phyloP scores from a whole-genome alignment of 2,113 vertebrate genomes.

The Atherinomorus stipes region DNA sequence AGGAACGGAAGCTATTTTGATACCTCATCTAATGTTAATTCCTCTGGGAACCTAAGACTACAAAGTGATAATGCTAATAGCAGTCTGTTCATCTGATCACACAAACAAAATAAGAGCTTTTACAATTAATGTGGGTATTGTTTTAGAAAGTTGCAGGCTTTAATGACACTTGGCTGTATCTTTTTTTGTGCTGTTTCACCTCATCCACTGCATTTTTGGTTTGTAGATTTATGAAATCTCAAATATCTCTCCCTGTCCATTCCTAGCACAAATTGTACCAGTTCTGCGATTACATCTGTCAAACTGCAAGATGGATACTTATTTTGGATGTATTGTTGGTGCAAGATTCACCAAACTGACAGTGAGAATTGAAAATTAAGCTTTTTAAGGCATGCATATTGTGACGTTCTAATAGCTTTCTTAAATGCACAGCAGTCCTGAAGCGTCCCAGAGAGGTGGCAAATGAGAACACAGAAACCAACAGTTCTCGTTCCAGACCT shows the following conservation, averaged over 20 bases:
- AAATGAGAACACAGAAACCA: background rate
- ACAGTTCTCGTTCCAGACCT: background rate
- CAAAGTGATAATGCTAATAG: slow-evolving; percentile 62
- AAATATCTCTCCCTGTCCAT: background rate
- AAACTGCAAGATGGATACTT: background rate
- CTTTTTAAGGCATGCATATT: too few species aligned
- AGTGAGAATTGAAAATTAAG: background rate
- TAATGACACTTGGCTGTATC: slow-evolving; percentile 9
- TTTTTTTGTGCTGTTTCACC: slow-evolving; percentile 15
- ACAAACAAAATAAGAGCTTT: slow-evolving; percentile 43
- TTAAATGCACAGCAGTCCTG: background rate
- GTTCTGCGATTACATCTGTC: background rate
- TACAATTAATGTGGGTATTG: slow-evolving; percentile 42
- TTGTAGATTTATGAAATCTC: background rate
- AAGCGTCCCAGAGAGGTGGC: background rate
- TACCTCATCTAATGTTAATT: slow-evolving; percentile 64
- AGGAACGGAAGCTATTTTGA: slow-evolving; percentile 68
- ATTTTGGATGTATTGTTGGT: background rate
- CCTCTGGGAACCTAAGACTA: slow-evolving; percentile 53
- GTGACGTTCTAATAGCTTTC: too few species aligned
- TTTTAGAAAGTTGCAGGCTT: slow-evolving; percentile 10
- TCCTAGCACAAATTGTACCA: background rate
- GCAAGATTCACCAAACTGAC: background rate
- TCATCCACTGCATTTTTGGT: background rate
- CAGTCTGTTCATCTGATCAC: slow-evolving; percentile 60